Evolutionary conservation across 2,113 vertebrate genomes (phyloP).

Genomic region (Megaptera novaeangliae): DNA sequence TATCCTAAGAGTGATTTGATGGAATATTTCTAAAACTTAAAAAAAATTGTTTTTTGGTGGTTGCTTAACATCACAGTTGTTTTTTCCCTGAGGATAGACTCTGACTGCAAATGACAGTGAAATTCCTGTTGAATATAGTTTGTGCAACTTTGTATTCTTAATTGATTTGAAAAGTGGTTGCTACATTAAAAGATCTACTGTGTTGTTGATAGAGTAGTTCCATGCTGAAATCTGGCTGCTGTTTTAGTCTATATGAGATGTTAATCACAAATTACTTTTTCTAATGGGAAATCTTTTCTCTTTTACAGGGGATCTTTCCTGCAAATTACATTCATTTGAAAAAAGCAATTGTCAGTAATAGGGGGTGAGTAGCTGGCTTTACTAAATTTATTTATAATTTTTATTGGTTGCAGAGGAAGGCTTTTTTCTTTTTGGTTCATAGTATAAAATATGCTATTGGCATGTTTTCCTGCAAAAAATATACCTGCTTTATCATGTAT

Average conservation of each 20-base stretch:
- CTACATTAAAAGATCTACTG: not conserved
- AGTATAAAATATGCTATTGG: not conserved
- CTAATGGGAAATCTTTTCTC: constrained; percentile 56
- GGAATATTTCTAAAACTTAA: not conserved
- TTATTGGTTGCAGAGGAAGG: not conserved
- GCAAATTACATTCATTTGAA: constrained; percentile 88
- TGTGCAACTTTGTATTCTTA: constrained; percentile 1
- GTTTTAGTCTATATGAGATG: not conserved
- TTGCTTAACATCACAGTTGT: not conserved
- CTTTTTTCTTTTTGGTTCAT: not conserved
- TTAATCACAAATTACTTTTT: constrained; percentile 49
- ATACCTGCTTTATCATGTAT: not conserved
- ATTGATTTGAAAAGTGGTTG: constrained; percentile 3
- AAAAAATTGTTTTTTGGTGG: not conserved
- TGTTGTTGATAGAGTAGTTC: not conserved
- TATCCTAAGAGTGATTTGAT: constrained; percentile 13
- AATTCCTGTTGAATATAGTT: constrained; percentile 2
- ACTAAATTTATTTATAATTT: constrained; percentile 16
- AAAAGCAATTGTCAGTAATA: constrained; percentile 87
- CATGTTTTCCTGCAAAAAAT: constrained; percentile 16
- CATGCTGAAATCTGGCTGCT: not conserved
- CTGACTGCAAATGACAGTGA: not conserved
- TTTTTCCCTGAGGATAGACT: not conserved
- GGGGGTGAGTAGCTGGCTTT: constrained; percentile 83
- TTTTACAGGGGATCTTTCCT: constrained; percentile 87